Evolutionary conservation across 2,888 invertebrate species (phyloP), one percentile per base, ranked within the genome.

Genomic region (Myopa testacea): DNA sequence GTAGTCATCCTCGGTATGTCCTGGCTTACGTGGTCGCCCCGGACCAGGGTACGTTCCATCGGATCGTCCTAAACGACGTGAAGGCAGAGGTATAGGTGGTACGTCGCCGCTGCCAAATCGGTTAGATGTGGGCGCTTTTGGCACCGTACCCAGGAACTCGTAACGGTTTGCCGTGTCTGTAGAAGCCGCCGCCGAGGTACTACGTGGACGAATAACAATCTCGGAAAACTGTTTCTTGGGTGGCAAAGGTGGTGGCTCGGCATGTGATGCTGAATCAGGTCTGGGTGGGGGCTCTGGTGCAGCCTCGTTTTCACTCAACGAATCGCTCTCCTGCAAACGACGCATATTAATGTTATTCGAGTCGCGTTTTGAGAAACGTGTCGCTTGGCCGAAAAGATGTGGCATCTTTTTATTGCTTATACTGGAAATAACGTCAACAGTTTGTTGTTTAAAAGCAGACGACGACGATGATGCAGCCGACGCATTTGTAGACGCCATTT

Each of bases 231-330:
- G 92, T 81, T 94, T 93, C 85, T 94, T 94, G 16, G 94, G 94
- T 34, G 94, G 91, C 86, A 94, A 88, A 4, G 94, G 94, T 2
- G 94, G 94, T 4, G 94, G 94, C 85, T 93, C 93, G 7, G 92
- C 91, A 73, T 92, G 90, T 16, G 90, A 86, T 4, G 84, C 84
- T 3, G 87, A 86, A 55, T 90, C 90, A 4, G 89, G 89, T 4
- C 90, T 83, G 3, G 90, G 90, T 26, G 90, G 90, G 19, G 89
- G 89, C 78, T 90, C 90, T 0, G 89, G 88, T 1, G 89, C 89
- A 0, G 88, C 81, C 80, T 90, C 90, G 65, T 88, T 90, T 81
- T 90, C 88, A 80, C 89, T 89, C n/a, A 90, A 81, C 4, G 90
- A 89, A 80, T 90, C 90, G 75, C 89, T 89, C 69, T 90, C 90